Evolutionary conservation across 2,888 invertebrate species (phyloP).

Genomic region (Agonum fuliginosum): DNA sequence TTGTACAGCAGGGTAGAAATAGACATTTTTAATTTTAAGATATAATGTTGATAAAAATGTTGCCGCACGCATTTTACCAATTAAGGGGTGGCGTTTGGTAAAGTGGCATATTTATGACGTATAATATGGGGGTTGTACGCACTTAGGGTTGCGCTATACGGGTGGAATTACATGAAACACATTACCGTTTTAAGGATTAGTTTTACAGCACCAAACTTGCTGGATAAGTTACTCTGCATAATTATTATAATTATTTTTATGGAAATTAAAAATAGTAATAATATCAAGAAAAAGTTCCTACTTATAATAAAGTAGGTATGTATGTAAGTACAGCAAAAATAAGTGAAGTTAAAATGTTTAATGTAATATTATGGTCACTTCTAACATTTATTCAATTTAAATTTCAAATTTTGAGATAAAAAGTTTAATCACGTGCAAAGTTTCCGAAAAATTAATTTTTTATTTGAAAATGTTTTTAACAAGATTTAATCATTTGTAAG

Average conservation of each 20-base stretch:
- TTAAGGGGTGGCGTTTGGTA: conserved; percentile 26
- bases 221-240: neutral
- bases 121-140: conserved; percentile 2
- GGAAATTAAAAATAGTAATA: no score
- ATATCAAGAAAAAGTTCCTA: no score
- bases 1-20: conserved; percentile 2
- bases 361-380: no score
- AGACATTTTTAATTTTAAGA: conserved; percentile 30
- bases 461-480: no score
- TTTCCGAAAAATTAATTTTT: no score
- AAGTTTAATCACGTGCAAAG: no score
- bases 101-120: conserved; percentile 32
- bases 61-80: conserved; percentile 34
- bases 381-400: no score
- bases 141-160: neutral
- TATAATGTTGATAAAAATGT: neutral
- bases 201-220: neutral
- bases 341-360: no score
- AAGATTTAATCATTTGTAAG: no score
- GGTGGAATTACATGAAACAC: neutral
- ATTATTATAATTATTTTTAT: neutral
- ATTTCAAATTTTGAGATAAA: no score
- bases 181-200: neutral
- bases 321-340: no score
- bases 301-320: no score